phyloP scores from a whole-genome alignment of 2,888 invertebrate species.

The Erebia aethiops region DNA sequence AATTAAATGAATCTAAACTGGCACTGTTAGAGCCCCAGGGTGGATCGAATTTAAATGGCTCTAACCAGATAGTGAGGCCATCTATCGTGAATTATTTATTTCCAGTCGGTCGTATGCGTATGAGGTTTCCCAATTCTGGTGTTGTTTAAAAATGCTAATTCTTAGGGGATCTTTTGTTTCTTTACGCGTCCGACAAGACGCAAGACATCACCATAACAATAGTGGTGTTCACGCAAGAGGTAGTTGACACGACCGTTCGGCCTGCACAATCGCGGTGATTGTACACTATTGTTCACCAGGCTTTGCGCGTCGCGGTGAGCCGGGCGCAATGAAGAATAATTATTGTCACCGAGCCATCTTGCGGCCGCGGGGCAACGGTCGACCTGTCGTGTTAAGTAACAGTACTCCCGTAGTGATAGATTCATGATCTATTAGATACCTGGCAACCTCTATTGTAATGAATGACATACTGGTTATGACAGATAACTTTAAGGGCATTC shows the following conservation, averaged over 20 bases:
- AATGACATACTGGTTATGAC: neutral
- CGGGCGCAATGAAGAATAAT: constrained; percentile 55
- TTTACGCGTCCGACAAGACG: constrained; percentile 62
- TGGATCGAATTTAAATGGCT: constrained; percentile 69
- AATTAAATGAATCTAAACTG: constrained; percentile 71
- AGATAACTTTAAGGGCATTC: neutral
- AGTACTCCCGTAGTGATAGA: constrained; percentile 56
- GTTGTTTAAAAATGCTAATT: constrained; percentile 63
- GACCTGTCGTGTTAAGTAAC: constrained; percentile 52
- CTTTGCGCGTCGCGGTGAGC: constrained; percentile 40
- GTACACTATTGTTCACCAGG: constrained; percentile 72
- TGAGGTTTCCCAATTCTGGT: constrained; percentile 29
- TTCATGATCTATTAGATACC: constrained; percentile 47
- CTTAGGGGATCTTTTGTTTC: constrained; percentile 63
- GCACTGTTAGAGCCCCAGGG: constrained; percentile 62
- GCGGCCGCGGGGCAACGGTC: constrained; percentile 58
- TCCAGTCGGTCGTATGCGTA: constrained; percentile 33
- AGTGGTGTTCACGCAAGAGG: constrained; percentile 66
- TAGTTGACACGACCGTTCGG: constrained; percentile 69
- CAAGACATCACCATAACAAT: constrained; percentile 77
- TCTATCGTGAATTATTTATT: constrained; percentile 70
- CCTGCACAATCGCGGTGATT: constrained; percentile 68
- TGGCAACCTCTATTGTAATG: constrained; percentile 33
- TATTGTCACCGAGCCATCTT: constrained; percentile 52
- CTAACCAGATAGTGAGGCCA: constrained; percentile 51